phyloP scores from a whole-genome alignment of 2,888 invertebrate genomes.

The Patella caerulea region DNA sequence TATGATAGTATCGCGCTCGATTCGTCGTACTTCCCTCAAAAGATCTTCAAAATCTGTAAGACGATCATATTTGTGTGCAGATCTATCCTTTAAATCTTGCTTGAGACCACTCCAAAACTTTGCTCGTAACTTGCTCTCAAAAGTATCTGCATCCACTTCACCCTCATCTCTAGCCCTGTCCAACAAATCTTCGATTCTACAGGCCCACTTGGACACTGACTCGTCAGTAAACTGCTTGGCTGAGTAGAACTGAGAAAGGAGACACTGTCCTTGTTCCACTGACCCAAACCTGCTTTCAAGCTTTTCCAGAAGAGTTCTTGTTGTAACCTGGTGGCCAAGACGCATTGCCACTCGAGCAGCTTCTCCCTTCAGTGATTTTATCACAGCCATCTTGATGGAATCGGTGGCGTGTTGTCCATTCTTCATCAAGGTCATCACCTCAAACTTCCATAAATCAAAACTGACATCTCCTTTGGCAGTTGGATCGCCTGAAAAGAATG shows the following conservation, averaged over 20 bases:
- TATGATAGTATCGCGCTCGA: not conserved
- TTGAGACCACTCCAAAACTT: not conserved
- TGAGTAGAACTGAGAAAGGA: not conserved
- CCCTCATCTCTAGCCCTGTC: not conserved
- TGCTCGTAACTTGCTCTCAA: not conserved
- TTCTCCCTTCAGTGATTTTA: not conserved
- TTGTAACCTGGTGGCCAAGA: not conserved
- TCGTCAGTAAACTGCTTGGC: not conserved
- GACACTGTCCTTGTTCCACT: conserved; percentile 1
- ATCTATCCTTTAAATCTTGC: not conserved
- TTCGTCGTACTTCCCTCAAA: not conserved
- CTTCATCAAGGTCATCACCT: not conserved
- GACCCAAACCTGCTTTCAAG: not conserved
- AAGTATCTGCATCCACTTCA: not conserved
- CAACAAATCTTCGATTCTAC: not conserved
- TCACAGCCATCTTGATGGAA: not conserved
- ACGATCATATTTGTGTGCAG: conserved; percentile 1
- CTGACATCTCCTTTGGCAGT: not conserved
- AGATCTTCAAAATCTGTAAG: conserved; percentile 3
- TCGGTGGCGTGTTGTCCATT: not conserved
- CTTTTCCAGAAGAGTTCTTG: not conserved
- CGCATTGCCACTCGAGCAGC: not conserved
- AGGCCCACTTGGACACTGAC: not conserved
- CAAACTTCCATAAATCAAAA: not conserved
- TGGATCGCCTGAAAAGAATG: conserved; percentile 1